These are phyloP conservation scores for Neosilurus hyrtlii DNA, from an alignment of 2,797 vertebrate genomes.

Conservation along the genomic window DNA sequence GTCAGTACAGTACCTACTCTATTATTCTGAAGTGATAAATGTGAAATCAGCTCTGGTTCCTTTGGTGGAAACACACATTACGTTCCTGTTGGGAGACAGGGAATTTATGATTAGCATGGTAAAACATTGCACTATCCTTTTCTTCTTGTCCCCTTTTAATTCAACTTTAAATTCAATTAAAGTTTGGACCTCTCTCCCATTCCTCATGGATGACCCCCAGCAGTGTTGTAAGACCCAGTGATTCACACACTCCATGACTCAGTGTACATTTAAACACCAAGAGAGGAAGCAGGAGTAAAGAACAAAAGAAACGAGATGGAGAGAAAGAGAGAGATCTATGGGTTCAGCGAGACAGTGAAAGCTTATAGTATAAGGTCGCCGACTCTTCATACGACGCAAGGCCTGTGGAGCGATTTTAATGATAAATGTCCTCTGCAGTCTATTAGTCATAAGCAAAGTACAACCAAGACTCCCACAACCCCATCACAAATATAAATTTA, in stretches of 20 bases:
- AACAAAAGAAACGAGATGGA: constrained; percentile 30
- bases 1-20: not conserved
- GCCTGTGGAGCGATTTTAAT: constrained; percentile 47
- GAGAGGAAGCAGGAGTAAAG: constrained; percentile 18
- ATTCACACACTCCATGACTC: constrained; percentile 39
- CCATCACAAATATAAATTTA: constrained; percentile 33
- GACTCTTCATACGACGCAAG: constrained; percentile 38
- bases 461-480: constrained; percentile 36
- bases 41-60: not conserved
- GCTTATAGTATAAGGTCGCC: constrained; percentile 40
- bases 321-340: constrained; percentile 25
- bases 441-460: constrained; percentile 50
- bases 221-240: constrained; percentile 36
- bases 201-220: constrained; percentile 44
- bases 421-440: constrained; percentile 53
- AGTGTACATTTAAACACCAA: constrained; percentile 39
- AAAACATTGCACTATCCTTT: constrained; percentile 4
- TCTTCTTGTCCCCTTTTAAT: constrained; percentile 21
- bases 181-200: constrained; percentile 35
- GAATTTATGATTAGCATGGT: no score
- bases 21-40: no score
- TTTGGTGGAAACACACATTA: not conserved
- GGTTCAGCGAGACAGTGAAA: constrained; percentile 41
- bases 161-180: constrained; percentile 38
- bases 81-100: not conserved